These are phyloP conservation scores for Bursaphelenchus okinawaensis DNA, from an alignment of 2,888 invertebrate genomes.

Conservation along the genomic window DNA sequence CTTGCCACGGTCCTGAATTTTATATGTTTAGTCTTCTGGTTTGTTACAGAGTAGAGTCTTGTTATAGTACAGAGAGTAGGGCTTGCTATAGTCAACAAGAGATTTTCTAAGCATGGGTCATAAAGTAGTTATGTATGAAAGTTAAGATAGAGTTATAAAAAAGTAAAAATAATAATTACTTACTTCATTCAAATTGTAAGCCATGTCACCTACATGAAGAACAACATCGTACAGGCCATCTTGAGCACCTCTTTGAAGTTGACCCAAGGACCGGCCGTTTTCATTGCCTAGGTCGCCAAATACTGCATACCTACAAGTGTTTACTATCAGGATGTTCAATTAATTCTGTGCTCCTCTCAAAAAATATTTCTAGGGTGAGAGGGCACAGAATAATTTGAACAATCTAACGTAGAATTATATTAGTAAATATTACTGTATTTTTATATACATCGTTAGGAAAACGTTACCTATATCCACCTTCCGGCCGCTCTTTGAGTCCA, in stretches of 20 bases:
- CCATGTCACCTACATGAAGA: conserved; percentile 72
- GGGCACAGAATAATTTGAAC: too few relatives aligned
- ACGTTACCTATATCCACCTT: conserved; percentile 26
- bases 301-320: conserved; percentile 64
- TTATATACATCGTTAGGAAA: background rate
- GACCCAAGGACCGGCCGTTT: conserved; percentile 78
- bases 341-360: too few relatives aligned
- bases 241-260: conserved; percentile 78
- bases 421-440: background rate
- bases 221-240: conserved; percentile 62
- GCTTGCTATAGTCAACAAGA: too few relatives aligned
- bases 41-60: too few relatives aligned
- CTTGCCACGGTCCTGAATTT: conserved; percentile 65
- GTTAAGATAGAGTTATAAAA: too few relatives aligned
- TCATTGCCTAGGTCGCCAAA: conserved; percentile 90
- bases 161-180: background rate
- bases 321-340: too few relatives aligned
- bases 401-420: background rate
- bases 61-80: too few relatives aligned
- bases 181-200: conserved; percentile 78
- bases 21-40: too few relatives aligned
- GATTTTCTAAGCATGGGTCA: too few relatives aligned
- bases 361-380: too few relatives aligned
- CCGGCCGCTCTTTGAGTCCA: conserved; percentile 32
- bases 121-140: too few relatives aligned